phyloP scores from a whole-genome alignment of 2,797 vertebrate species.

The Oryzias dopingdopingensis region DNA sequence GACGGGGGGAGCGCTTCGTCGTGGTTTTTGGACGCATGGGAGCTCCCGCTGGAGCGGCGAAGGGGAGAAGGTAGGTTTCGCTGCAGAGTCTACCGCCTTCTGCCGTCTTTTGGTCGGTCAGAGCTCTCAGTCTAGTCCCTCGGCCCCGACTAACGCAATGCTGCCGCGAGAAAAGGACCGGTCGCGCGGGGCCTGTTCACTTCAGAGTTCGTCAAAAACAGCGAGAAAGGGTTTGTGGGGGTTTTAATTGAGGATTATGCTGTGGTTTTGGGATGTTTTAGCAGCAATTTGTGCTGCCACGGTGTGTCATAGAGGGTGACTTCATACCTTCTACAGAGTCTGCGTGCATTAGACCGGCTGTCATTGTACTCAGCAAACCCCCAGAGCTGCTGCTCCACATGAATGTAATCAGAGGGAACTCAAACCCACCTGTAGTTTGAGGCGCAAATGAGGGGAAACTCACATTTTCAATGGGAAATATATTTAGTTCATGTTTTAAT shows the following conservation, averaged over 20 bases:
- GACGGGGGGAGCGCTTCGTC: constrained; percentile 31
- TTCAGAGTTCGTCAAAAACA: constrained; percentile 1
- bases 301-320: constrained; percentile 64
- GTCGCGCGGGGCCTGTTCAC: constrained; percentile 31
- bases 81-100: constrained; percentile 27
- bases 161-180: constrained; percentile 27
- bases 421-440: not conserved
- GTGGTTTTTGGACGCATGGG: constrained; percentile 70
- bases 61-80: constrained; percentile 68
- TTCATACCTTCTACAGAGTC: constrained; percentile 49
- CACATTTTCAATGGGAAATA: too few relatives aligned
- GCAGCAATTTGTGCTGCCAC: constrained; percentile 39
- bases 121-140: constrained; percentile 46
- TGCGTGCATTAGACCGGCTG: not conserved
- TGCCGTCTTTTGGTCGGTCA: constrained; percentile 37
- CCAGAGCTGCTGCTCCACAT: not conserved
- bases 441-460: too few relatives aligned
- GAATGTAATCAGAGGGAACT: constrained; percentile 15
- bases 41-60: constrained; percentile 71
- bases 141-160: constrained; percentile 67
- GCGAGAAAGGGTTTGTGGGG: not conserved
- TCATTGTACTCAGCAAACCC: not conserved
- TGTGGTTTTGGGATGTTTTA: constrained; percentile 11
- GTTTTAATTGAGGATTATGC: too few relatives aligned
- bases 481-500: too few relatives aligned